These are phyloP conservation scores for Glossosoma conforme DNA, from an alignment of 1,140 invertebrate genomes.

Conservation along the genomic window DNA sequence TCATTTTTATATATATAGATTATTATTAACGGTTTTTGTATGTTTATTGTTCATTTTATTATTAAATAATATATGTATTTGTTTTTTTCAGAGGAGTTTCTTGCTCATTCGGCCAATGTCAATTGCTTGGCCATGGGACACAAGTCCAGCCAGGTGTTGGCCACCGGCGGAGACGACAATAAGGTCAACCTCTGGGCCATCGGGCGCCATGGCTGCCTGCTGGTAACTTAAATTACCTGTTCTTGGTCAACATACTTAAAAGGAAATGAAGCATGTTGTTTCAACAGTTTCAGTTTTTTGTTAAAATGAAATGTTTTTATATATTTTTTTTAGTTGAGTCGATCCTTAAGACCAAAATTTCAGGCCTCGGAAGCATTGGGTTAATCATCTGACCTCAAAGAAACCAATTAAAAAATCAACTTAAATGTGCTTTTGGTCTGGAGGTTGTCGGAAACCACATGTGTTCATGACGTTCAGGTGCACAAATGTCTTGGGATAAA, in stretches of 20 bases:
- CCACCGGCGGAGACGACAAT: conserved; percentile 94
- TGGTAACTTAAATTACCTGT: conserved; percentile 64
- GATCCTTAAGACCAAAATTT: neutral
- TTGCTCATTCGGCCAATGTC: conserved; percentile 82
- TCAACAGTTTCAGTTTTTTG: too few relatives aligned
- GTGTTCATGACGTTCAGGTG: too few relatives aligned
- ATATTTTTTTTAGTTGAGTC: neutral
- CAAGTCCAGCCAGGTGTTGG: conserved; percentile 81
- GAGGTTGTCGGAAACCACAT: too few relatives aligned
- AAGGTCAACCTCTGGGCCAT: conserved; percentile 98
- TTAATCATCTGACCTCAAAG: too few relatives aligned
- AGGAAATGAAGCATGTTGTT: too few relatives aligned
- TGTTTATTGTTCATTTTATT: neutral
- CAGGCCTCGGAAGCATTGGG: too few relatives aligned
- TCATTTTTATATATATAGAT: too few relatives aligned
- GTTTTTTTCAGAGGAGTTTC: conserved; percentile 80
- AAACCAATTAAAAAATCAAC: too few relatives aligned
- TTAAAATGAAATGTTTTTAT: neutral
- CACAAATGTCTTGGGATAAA: too few relatives aligned
- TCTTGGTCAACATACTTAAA: too few relatives aligned
- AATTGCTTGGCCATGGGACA: conserved; percentile 84
- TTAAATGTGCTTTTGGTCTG: too few relatives aligned
- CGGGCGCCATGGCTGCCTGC: conserved; percentile 91
- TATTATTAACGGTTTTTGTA: neutral
- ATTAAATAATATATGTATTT: too few relatives aligned